These are phyloP conservation scores for Drosophila bipectinata DNA, from an alignment of 1,140 invertebrate species.

Conservation along the genomic window DNA sequence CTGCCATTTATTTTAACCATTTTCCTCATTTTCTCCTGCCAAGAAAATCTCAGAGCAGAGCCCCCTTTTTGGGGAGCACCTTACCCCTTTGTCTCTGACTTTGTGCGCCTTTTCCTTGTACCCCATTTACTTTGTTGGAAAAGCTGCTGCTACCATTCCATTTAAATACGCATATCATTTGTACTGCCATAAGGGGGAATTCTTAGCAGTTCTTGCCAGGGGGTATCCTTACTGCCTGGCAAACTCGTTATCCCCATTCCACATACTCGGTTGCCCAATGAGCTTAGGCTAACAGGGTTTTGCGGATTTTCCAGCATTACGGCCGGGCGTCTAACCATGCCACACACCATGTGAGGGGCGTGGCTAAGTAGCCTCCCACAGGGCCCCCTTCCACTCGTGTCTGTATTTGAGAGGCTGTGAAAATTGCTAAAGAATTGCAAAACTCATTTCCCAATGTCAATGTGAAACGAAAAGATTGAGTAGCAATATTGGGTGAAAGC, in stretches of 20 bases:
- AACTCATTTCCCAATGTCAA: constrained; percentile 69
- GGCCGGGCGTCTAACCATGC: constrained; percentile 20
- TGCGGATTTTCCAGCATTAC: constrained; percentile 62
- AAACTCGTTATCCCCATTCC: constrained; percentile 4
- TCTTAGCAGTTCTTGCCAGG: constrained; percentile 1
- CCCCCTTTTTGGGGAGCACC: constrained; percentile 1
- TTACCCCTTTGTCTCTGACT: constrained; percentile 32
- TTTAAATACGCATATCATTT: constrained; percentile 78
- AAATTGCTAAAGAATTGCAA: constrained; percentile 53
- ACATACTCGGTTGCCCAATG: constrained; percentile 17
- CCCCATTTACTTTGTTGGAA: constrained; percentile 14
- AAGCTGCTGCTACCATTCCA: constrained; percentile 43
- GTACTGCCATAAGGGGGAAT: constrained; percentile 24
- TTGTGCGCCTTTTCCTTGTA: constrained; percentile 12
- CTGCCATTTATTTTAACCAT: constrained; percentile 10
- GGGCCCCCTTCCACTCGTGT: background rate
- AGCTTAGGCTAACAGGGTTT: constrained; percentile 64
- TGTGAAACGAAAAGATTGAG: constrained; percentile 16
- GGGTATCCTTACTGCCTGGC: constrained; percentile 4
- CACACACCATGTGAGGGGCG: background rate
- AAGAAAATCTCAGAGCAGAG: background rate
- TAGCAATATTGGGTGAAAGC: constrained; percentile 14
- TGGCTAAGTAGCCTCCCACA: constrained; percentile 17
- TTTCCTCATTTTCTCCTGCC: background rate
- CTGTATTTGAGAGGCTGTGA: constrained; percentile 48